These are phyloP conservation scores for Chaetops frenatus DNA, from an alignment of 2,113 vertebrate species.

Conservation along the genomic window DNA sequence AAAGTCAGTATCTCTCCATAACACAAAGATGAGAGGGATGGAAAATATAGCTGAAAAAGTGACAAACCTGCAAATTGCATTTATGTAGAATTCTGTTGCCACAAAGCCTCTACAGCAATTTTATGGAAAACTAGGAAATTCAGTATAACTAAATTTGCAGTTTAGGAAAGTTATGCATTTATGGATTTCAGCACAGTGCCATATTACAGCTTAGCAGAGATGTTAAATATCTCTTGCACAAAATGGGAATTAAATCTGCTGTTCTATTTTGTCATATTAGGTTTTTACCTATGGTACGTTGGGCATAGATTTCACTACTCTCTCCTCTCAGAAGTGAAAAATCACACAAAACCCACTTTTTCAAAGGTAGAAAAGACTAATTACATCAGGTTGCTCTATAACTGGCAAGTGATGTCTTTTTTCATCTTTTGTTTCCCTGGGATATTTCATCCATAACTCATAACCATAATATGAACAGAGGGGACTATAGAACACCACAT, in stretches of 20 bases:
- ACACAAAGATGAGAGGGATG: conserved; percentile 55
- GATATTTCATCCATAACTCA: not conserved
- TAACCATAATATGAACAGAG: not conserved
- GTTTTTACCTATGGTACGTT: not conserved
- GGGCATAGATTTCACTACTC: not conserved
- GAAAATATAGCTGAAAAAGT: conserved; percentile 60
- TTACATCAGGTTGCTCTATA: not conserved
- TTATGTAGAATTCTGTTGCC: conserved; percentile 42
- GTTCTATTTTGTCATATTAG: conserved; percentile 26
- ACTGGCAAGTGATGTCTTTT: not conserved
- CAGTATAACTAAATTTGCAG: conserved; percentile 40
- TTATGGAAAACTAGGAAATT: conserved; percentile 45
- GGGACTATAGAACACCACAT: not conserved
- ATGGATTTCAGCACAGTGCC: conserved; percentile 30
- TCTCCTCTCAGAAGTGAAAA: not conserved
- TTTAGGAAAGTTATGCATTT: conserved; percentile 45
- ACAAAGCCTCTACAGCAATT: conserved; percentile 47
- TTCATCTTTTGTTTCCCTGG: not conserved
- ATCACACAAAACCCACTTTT: not conserved
- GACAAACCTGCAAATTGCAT: conserved; percentile 60
- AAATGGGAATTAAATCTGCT: conserved; percentile 49
- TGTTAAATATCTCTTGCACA: conserved; percentile 23
- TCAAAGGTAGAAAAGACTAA: not conserved
- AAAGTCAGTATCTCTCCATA: conserved; percentile 55
- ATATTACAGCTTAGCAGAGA: conserved; percentile 42